These are phyloP conservation scores for Mallotus villosus DNA, from an alignment of 2,797 vertebrate genomes.

Conservation along the genomic window DNA sequence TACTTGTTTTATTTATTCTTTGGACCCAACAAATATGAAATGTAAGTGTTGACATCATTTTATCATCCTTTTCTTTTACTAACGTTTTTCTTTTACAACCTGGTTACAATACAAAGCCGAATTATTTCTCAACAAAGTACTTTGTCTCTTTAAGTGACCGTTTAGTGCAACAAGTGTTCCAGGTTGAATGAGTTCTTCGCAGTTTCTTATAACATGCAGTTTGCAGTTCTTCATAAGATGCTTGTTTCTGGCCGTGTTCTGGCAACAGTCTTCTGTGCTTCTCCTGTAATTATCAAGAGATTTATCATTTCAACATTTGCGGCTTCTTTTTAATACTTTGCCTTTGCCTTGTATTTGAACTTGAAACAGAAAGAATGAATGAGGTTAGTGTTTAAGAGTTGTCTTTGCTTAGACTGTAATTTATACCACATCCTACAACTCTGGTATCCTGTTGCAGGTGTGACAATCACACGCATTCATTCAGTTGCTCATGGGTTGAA, in stretches of 20 bases:
- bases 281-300: conserved; percentile 74
- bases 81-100: conserved; percentile 12
- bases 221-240: not conserved
- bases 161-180: not conserved
- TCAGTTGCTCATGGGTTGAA: conserved; percentile 45
- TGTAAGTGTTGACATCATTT: conserved; percentile 68
- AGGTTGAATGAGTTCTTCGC: no score
- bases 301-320: conserved; percentile 70
- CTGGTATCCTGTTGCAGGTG: conserved; percentile 74
- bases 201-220: no score
- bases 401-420: conserved; percentile 62
- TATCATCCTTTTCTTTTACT: not conserved
- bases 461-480: conserved; percentile 72
- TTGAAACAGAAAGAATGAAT: conserved; percentile 74
- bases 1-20: conserved; percentile 46
- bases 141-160: not conserved
- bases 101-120: not conserved
- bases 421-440: conserved; percentile 54
- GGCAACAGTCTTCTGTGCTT: conserved; percentile 66
- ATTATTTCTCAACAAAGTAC: no score
- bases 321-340: conserved; percentile 70
- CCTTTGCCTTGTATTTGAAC: conserved; percentile 71
- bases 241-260: conserved; percentile 55
- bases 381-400: conserved; percentile 68
- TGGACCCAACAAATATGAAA: conserved; percentile 80